These are phyloP conservation scores for Cygnus buccinator DNA, from an alignment of 2,113 vertebrate species.

Conservation along the genomic window DNA sequence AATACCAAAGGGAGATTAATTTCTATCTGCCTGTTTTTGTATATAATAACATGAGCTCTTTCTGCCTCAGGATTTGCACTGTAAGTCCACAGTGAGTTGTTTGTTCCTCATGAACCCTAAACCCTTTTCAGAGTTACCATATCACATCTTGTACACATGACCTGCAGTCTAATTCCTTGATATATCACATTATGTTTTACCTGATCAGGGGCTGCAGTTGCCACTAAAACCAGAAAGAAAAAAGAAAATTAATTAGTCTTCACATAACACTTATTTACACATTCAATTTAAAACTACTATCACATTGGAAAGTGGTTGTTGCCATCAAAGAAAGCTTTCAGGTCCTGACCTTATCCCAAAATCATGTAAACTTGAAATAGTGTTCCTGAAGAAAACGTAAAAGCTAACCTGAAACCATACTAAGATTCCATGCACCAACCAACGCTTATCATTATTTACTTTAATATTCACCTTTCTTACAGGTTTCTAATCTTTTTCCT, in stretches of 20 bases:
- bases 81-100: neutral
- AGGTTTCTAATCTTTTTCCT: neutral
- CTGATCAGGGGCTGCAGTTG: slow-evolving; percentile 85
- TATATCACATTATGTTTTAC: slow-evolving; percentile 74
- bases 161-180: neutral
- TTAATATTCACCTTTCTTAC: neutral
- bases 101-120: neutral
- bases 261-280: neutral
- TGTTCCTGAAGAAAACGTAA: neutral
- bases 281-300: neutral
- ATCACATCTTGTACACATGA: neutral
- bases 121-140: neutral
- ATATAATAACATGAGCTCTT: neutral
- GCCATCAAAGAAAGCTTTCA: neutral
- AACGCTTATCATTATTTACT: neutral
- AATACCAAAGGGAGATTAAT: neutral
- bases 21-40: neutral
- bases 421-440: neutral
- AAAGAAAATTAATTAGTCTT: slow-evolving; percentile 47
- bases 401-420: neutral
- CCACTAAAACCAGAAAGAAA: slow-evolving; percentile 84
- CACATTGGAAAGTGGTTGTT: neutral
- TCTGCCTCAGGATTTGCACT: neutral
- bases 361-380: neutral
- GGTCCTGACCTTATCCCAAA: neutral